Evolutionary conservation across 2,888 invertebrate species (phyloP).

Genomic region (Phlogophora meticulosa): DNA sequence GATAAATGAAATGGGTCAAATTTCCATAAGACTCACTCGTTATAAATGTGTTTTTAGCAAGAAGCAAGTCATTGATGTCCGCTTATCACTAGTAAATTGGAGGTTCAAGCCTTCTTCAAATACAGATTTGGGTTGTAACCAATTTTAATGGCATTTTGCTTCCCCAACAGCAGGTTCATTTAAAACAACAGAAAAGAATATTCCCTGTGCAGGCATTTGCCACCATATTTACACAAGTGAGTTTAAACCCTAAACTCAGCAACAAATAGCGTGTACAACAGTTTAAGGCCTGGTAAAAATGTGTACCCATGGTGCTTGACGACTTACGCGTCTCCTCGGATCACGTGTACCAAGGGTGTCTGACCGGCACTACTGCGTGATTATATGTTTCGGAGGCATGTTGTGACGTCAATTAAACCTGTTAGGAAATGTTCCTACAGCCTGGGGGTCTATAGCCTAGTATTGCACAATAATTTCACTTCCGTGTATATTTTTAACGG

Average conservation of each 20-base stretch:
- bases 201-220: too few species aligned
- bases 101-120: background rate
- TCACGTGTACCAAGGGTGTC: too few species aligned
- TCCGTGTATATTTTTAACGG: background rate
- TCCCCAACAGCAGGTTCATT: too few species aligned
- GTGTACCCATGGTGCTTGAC: too few species aligned
- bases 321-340: too few species aligned
- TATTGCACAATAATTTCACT: constrained; percentile 5
- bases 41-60: constrained; percentile 1
- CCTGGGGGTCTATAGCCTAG: background rate
- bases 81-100: background rate
- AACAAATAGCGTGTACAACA: too few species aligned
- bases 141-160: too few species aligned
- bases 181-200: too few species aligned
- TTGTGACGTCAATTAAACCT: constrained; percentile 21
- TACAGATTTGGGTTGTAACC: too few species aligned
- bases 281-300: too few species aligned
- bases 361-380: constrained; percentile 1
- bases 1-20: constrained; percentile 16
- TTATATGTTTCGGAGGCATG: background rate
- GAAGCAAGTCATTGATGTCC: background rate
- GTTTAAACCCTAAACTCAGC: too few species aligned
- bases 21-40: constrained; percentile 19
- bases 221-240: too few species aligned
- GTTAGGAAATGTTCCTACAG: constrained; percentile 11